Evolutionary conservation across 1,140 invertebrate genomes (phyloP).

Genomic region (Scaptomyza montana): DNA sequence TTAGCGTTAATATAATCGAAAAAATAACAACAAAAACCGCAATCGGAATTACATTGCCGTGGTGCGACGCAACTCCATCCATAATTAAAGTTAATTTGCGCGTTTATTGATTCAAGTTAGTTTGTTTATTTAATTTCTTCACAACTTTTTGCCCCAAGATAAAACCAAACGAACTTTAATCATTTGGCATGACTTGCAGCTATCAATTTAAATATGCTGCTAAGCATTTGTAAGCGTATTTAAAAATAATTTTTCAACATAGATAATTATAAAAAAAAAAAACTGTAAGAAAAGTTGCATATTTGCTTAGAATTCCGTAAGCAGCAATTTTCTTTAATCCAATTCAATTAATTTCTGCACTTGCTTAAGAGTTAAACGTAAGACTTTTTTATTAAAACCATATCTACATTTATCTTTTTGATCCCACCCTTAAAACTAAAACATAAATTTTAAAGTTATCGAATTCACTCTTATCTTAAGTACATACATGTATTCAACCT

Average conservation of each 20-base stretch:
- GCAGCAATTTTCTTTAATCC: no score
- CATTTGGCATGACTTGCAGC: conserved; percentile 37
- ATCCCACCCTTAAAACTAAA: no score
- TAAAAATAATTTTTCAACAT: background rate
- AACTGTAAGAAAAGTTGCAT: background rate
- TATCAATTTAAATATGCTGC: conserved; percentile 15
- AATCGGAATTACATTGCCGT: conserved; percentile 29
- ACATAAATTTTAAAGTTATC: no score
- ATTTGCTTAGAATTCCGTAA: no score
- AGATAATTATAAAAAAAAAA: background rate
- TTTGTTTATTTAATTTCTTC: conserved; percentile 7
- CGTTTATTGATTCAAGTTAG: conserved; percentile 50
- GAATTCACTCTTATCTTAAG: no score
- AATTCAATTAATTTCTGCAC: no score
- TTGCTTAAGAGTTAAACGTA: no score
- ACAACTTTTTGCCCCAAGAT: conserved; percentile 27
- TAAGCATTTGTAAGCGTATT: background rate
- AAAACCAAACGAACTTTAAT: conserved; percentile 14
- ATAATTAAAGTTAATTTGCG: conserved; percentile 63
- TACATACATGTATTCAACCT: no score
- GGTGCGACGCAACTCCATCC: conserved; percentile 41
- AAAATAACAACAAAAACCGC: conserved; percentile 28
- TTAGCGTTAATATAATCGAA: conserved; percentile 53
- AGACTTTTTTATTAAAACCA: no score
- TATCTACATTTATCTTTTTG: no score